Evolutionary conservation across 2,888 invertebrate species (phyloP).

Genomic region (Dugesia japonica): DNA sequence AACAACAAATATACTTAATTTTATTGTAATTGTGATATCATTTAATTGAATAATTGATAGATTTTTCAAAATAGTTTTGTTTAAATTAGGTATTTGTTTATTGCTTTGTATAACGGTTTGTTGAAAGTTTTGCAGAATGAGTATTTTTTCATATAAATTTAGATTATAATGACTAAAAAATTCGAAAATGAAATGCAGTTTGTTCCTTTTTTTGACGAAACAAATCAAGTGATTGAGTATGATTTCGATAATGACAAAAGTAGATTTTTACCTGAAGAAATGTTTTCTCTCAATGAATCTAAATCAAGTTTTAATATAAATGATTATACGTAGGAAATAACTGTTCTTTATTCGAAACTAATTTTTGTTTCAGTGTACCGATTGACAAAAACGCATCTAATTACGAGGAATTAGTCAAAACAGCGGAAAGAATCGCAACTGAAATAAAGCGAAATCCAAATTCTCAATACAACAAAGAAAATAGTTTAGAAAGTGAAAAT

Average conservation of each 20-base stretch:
- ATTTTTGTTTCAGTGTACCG: not conserved
- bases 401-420: slow-evolving; percentile 6
- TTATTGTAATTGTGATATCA: no score
- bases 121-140: no score
- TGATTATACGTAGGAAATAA: not conserved
- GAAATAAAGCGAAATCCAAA: not conserved
- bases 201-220: not conserved
- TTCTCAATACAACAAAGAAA: not conserved
- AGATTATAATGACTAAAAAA: no score
- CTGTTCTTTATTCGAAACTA: not conserved
- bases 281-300: not conserved
- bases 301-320: not conserved
- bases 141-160: no score
- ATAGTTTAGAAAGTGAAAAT: not conserved
- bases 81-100: no score
- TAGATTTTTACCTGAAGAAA: not conserved
- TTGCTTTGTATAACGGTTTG: no score
- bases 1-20: no score
- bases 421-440: not conserved
- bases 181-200: not conserved
- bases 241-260: not conserved
- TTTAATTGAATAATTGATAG: no score
- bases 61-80: no score
- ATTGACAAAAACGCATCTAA: not conserved
- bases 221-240: not conserved